Base-by-base conservation (phyloP, 2,113 vertebrate species). In the Semicossyphus pulcher region DNA sequence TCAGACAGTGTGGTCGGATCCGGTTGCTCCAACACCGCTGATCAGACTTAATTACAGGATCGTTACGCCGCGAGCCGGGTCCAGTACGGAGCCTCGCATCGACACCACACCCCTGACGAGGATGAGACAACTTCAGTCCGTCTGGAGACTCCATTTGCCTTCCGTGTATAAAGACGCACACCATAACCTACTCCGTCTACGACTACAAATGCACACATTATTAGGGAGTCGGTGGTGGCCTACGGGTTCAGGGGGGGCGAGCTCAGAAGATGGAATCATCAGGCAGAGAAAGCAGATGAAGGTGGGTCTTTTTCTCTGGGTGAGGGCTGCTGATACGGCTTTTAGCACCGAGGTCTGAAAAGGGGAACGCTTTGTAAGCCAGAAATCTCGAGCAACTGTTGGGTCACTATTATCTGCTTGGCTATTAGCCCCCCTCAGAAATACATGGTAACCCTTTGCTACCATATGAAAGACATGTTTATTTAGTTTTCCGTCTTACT, bases 1-100 rank as follows among this genome's bases (percentile, higher is more conserved):
- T 85, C 54, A 72, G 59, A 81, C 69, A 36, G 56, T 37, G 6
- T 39, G 60, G 52, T 64, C 81, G 60, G 58, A 67, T 64, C 59
- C 20, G 39, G 62, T 69, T 80, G 77, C 59, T 88, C 59, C 73
- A 86, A 88, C 77, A 75, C 53, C 63, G 47, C 76, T 78, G 77
- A 87, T 87, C 65, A 47, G 51, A 79, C 58, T 71, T 80, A 78
- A 88, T 87, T 54, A 67, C 26, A 23, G 31, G 59, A 66, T 71
- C 65, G 56, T 77, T 75, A 59, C 39, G 16, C 21, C 8, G 49
- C 29, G 62, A 71, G 62, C 25, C 49, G 11, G 28, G 48, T 48
- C 21, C 21, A 20, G 49, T 34, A 80, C 61, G 15, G 36, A 74
- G 84, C 26, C 45, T 15, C 15, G 49, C 41, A 20, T 47, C 41